Conservation (phyloP, 2,797 vertebrate species). For the Acanthurus tractus region DNA sequence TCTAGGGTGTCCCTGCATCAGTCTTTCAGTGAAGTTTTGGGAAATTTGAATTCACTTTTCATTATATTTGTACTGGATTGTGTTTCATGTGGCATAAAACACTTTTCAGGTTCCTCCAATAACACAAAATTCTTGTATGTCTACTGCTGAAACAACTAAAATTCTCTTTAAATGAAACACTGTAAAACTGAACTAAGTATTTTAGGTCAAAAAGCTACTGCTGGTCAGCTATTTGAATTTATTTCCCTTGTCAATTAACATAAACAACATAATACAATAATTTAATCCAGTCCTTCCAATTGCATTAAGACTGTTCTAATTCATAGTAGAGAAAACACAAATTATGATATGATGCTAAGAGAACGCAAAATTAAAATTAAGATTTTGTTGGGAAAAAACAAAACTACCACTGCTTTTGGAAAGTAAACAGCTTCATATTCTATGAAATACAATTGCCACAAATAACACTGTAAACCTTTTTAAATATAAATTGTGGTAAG, state of each 20-base stretch:
- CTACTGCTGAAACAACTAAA: constrained; percentile 44
- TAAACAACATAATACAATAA: neutral
- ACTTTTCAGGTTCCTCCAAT: constrained; percentile 61
- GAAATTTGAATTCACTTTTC: constrained; percentile 72
- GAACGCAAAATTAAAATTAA: too few relatives aligned
- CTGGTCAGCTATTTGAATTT: constrained; percentile 10
- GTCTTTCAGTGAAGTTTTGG: constrained; percentile 51
- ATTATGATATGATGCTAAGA: neutral
- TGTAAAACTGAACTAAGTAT: constrained; percentile 22
- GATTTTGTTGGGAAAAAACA: too few relatives aligned
- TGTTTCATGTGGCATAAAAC: constrained; percentile 79
- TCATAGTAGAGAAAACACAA: neutral
- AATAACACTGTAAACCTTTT: neutral
- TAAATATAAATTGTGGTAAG: neutral
- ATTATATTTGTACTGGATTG: constrained; percentile 71
- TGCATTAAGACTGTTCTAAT: neutral
- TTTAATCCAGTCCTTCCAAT: neutral
- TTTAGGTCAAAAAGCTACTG: constrained; percentile 24
- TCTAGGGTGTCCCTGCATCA: constrained; percentile 55
- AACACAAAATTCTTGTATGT: constrained; percentile 72
- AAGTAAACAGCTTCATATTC: neutral
- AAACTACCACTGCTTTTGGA: too few relatives aligned
- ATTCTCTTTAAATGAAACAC: constrained; percentile 46
- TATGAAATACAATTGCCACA: neutral
- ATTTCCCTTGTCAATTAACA: neutral